These are phyloP conservation scores for Pemphigus obesinymphae DNA, from an alignment of 1,140 invertebrate genomes.

Conservation along the genomic window DNA sequence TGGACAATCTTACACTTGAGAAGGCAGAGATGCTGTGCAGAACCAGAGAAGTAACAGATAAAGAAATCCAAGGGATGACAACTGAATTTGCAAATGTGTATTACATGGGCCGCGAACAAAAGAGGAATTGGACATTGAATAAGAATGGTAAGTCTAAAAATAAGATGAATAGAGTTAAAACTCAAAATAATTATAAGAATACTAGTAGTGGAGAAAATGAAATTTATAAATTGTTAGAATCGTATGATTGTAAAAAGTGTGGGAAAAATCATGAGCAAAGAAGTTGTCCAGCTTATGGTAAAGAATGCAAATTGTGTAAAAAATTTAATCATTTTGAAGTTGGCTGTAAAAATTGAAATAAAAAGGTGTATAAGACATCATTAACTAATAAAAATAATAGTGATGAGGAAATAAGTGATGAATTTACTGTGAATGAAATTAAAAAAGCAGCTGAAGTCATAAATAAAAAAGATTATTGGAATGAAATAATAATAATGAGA, in stretches of 20 bases:
- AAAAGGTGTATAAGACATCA: conserved; percentile 35
- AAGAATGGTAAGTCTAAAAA: too few relatives aligned
- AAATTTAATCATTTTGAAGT: too few relatives aligned
- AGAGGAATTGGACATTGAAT: too few relatives aligned
- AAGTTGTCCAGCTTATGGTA: conserved; percentile 42
- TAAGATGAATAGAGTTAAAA: background rate
- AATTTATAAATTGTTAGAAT: background rate
- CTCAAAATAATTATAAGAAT: background rate
- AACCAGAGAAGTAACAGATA: background rate
- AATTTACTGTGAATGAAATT: too few relatives aligned
- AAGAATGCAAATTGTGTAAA: conserved; percentile 43
- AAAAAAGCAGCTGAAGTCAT: background rate
- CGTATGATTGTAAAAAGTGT: too few relatives aligned
- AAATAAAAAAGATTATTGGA: background rate
- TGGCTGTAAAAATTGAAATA: too few relatives aligned
- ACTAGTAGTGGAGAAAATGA: background rate
- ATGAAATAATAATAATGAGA: background rate
- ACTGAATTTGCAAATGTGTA: background rate
- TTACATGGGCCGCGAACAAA: too few relatives aligned
- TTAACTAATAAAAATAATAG: too few relatives aligned
- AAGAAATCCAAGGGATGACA: background rate
- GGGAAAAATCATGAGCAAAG: too few relatives aligned
- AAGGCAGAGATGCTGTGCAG: too few relatives aligned
- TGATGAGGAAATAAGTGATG: too few relatives aligned
- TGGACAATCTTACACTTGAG: too few relatives aligned